Evolutionary conservation across 2,888 invertebrate species (phyloP).

Genomic region (Phlogophora meticulosa): DNA sequence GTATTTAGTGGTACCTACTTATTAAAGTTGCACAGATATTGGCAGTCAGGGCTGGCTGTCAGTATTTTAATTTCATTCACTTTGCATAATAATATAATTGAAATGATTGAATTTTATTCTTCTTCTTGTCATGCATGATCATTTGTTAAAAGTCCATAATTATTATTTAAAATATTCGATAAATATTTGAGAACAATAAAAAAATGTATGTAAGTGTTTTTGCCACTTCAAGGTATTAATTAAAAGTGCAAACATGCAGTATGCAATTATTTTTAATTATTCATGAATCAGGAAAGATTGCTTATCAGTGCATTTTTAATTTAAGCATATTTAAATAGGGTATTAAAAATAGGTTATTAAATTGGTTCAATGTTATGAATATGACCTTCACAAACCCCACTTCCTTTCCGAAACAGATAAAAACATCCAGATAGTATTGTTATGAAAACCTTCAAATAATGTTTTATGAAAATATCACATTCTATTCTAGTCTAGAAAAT

Average conservation of each 20-base stretch:
- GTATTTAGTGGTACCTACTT: too few species aligned
- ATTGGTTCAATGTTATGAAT: slow-evolving; percentile 29
- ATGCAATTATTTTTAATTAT: slow-evolving; percentile 37
- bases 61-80: too few species aligned
- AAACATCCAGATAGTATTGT: slow-evolving; percentile 10
- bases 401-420: slow-evolving; percentile 31
- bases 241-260: background rate
- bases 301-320: slow-evolving; percentile 7
- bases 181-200: background rate
- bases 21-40: too few species aligned
- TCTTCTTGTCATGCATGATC: too few species aligned
- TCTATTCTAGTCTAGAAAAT: too few species aligned
- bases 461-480: too few species aligned
- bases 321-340: too few species aligned
- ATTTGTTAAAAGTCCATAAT: too few species aligned
- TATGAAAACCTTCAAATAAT: background rate
- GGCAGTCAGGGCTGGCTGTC: too few species aligned
- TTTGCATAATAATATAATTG: too few species aligned
- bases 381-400: slow-evolving; percentile 24
- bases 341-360: background rate
- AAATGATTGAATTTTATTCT: too few species aligned
- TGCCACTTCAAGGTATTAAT: background rate
- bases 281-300: background rate
- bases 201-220: background rate
- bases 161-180: background rate